These are phyloP conservation scores for Drosophila sordidula DNA, from an alignment of 2,888 invertebrate species.

Conservation along the genomic window DNA sequence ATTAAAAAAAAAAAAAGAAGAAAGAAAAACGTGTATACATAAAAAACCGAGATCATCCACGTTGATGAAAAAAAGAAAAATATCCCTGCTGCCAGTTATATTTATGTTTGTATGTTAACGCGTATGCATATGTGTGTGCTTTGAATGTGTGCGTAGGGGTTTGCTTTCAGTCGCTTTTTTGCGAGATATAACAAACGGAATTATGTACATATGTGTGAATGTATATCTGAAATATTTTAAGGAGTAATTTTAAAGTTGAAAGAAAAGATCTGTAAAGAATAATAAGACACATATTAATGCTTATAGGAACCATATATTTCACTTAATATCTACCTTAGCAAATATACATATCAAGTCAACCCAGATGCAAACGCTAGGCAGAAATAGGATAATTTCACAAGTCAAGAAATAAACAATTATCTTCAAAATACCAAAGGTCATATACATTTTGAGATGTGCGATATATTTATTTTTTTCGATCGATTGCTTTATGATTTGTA, in stretches of 20 bases:
- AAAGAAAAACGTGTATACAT: constrained; percentile 44
- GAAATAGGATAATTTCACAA: too few relatives aligned
- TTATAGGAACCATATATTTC: too few relatives aligned
- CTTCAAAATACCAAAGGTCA: too few relatives aligned
- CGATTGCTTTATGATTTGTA: too few relatives aligned
- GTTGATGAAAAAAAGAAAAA: constrained; percentile 46
- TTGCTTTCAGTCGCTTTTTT: constrained; percentile 10
- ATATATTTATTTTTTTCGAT: too few relatives aligned
- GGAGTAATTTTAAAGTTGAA: not conserved
- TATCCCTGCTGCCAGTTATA: constrained; percentile 3
- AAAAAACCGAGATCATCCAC: constrained; percentile 69
- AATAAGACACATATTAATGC: too few relatives aligned
- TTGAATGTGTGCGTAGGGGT: constrained; percentile 9
- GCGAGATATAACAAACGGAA: not conserved
- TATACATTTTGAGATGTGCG: too few relatives aligned
- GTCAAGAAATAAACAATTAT: too few relatives aligned
- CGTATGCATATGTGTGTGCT: constrained; percentile 4
- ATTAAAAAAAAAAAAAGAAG: constrained; percentile 55
- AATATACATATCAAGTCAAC: too few relatives aligned
- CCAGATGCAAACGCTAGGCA: too few relatives aligned
- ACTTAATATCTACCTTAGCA: too few relatives aligned
- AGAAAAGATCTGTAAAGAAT: too few relatives aligned
- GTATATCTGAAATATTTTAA: not conserved
- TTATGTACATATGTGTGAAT: not conserved
- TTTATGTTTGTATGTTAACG: constrained; percentile 13